These are phyloP conservation scores for Pelmatolapia mariae DNA, from an alignment of 2,113 vertebrate species.

Conservation along the genomic window DNA sequence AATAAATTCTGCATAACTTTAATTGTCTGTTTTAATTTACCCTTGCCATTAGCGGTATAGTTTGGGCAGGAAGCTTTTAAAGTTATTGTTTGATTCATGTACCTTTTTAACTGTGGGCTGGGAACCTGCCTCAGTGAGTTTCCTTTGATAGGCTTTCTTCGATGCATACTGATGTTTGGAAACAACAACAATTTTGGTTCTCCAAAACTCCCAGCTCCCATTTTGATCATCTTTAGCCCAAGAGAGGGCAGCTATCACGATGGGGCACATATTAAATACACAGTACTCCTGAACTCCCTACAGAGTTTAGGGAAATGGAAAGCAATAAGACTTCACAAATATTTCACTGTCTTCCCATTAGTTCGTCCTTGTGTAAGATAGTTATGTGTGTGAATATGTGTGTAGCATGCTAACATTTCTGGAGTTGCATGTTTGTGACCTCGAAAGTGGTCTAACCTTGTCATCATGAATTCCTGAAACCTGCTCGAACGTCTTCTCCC, in stretches of 20 bases:
- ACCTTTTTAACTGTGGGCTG: background rate
- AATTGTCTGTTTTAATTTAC: background rate
- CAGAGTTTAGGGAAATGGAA: background rate
- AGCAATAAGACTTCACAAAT: constrained; percentile 35
- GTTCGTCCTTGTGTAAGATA: constrained; percentile 38
- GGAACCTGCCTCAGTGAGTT: background rate
- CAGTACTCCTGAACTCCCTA: background rate
- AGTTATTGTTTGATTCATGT: background rate
- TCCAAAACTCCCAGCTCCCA: background rate
- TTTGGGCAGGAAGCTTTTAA: background rate
- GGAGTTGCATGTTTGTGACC: background rate
- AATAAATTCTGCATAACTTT: background rate
- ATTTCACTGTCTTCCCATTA: constrained; percentile 35
- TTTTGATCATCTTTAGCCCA: background rate
- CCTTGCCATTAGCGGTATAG: background rate
- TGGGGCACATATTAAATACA: background rate
- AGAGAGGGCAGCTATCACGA: background rate
- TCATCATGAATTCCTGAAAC: constrained; percentile 93
- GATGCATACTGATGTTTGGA: background rate
- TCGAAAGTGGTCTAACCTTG: constrained; percentile 74
- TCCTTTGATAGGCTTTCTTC: background rate
- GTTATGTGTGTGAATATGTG: background rate
- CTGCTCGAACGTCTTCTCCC: constrained; percentile 93
- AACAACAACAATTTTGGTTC: background rate
- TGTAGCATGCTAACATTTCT: background rate